A percentile compares a stretch with the other conserved stretches of the same genome.
Conservation (phyloP, 2,797 vertebrate genomes). For the Aplochiton taeniatus region DNA sequence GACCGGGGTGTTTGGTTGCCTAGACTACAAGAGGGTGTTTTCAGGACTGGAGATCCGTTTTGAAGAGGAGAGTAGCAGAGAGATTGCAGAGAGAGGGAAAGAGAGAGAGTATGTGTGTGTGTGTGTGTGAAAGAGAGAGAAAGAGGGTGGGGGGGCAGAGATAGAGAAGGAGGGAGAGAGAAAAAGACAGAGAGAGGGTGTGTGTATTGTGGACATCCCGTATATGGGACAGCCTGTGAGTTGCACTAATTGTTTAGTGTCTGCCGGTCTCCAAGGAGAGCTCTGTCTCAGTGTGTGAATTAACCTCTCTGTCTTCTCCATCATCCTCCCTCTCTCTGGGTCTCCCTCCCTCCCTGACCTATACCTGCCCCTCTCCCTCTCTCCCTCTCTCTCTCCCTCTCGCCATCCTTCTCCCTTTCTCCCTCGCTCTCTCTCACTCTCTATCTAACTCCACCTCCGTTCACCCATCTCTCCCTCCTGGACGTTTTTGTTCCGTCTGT, state of each 20-base stretch:
- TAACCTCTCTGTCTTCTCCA: constrained; percentile 70
- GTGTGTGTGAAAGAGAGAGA: constrained; percentile 13
- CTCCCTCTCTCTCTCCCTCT: neutral
- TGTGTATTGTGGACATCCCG: constrained; percentile 29
- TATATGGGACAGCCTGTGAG: constrained; percentile 64
- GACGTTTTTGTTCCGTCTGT: neutral
- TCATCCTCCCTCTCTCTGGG: constrained; percentile 26
- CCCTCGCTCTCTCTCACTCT: constrained; percentile 5
- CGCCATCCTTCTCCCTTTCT: constrained; percentile 6
- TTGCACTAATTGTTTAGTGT: constrained; percentile 66
- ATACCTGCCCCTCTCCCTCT: constrained; percentile 26
- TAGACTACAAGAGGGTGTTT: constrained; percentile 21
- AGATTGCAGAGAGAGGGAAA: constrained; percentile 12
- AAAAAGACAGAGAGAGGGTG: neutral
- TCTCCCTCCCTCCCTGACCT: constrained; percentile 20
- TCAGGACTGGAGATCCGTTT: too few relatives aligned
- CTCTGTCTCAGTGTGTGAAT: constrained; percentile 62
- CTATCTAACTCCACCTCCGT: neutral
- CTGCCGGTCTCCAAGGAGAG: constrained; percentile 63
- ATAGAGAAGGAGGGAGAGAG: constrained; percentile 8
- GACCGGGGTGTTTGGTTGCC: constrained; percentile 49
- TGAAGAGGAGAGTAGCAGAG: constrained; percentile 11
- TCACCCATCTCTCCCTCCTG: neutral
- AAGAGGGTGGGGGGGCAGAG: constrained; percentile 11
- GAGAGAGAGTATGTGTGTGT: constrained; percentile 12